A percentile compares a stretch with the other conserved stretches of the same genome.
phyloP scores from a whole-genome alignment of 2,113 vertebrate species.

The Rhinopomastus cyanomelas region DNA sequence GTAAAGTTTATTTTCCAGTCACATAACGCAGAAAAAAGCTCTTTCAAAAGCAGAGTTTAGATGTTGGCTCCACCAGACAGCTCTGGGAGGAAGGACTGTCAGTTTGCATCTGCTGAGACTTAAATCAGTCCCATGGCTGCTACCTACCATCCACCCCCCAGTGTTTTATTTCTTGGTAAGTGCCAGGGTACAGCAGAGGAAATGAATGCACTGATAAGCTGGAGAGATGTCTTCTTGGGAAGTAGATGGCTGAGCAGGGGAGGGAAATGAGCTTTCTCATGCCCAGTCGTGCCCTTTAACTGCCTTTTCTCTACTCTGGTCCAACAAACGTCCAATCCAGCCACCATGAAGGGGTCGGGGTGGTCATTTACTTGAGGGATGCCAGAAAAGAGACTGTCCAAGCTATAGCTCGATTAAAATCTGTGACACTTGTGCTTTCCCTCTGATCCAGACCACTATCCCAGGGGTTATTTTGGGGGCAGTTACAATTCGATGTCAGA shows the following conservation, averaged over 20 bases:
- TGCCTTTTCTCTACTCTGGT: not conserved
- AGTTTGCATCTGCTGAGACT: conserved; percentile 3
- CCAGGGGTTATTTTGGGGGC: not conserved
- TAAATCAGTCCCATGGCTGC: conserved; percentile 6
- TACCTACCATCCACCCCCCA: not conserved
- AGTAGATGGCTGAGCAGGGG: not conserved
- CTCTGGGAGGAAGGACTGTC: conserved; percentile 10
- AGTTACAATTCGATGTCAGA: not conserved
- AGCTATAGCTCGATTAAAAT: not conserved
- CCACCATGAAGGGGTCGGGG: not conserved
- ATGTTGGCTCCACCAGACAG: not conserved
- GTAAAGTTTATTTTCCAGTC: conserved; percentile 27
- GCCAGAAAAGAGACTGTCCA: not conserved
- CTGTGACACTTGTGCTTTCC: not conserved
- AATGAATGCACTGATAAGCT: not conserved
- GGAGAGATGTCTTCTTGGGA: not conserved
- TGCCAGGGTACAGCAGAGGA: not conserved
- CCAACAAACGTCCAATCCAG: not conserved
- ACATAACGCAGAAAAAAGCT: not conserved
- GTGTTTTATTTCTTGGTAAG: not conserved
- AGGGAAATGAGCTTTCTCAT: not conserved
- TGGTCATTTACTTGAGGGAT: not conserved
- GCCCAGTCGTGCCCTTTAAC: not conserved
- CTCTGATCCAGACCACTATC: not conserved
- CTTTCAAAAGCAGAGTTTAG: not conserved